Base-by-base conservation (phyloP, 2,113 vertebrate species). In the Elgaria multicarinata region DNA sequence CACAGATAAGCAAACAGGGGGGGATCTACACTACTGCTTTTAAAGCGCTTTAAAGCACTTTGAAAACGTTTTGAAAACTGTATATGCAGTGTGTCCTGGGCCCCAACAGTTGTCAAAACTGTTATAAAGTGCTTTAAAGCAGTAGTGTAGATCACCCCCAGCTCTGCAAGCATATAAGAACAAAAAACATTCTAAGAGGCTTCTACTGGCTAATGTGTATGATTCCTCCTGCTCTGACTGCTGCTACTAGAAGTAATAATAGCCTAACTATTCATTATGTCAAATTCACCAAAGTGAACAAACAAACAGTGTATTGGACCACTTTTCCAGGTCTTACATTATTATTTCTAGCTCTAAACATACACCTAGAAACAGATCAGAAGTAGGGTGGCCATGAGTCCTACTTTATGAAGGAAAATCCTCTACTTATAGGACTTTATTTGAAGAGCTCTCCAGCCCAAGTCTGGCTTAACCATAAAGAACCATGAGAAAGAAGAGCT, bases 1-100 rank as follows among this genome's bases (percentile, higher is more conserved):
- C 55, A 50, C 44, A 83, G 80, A 22, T 83, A 89, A 84, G n/a
- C 64, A 67, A 84, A 89, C 74, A n/a, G n/a, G n/a, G n/a, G n/a
- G n/a, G n/a, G n/a, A n/a, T n/a, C n/a, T n/a, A n/a, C n/a, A n/a
- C n/a, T n/a, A n/a, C n/a, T n/a, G n/a, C n/a, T n/a, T n/a, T n/a
- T n/a, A n/a, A n/a, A n/a, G n/a, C n/a, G n/a, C n/a, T n/a, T n/a
- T n/a, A n/a, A n/a, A n/a, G n/a, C n/a, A n/a, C n/a, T n/a, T n/a
- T n/a, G n/a, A n/a, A n/a, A n/a, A n/a, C n/a, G n/a, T n/a, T n/a
- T n/a, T n/a, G n/a, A n/a, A n/a, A n/a, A n/a, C n/a, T n/a, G n/a
- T n/a, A n/a, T n/a, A n/a, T n/a, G n/a, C n/a, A n/a, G n/a, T n/a
- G n/a, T n/a, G n/a, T n/a, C n/a, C n/a, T n/a, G n/a, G n/a, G n/a